These are phyloP conservation scores for Notospermus geniculatus DNA, from an alignment of 1,140 invertebrate species.

Conservation along the genomic window DNA sequence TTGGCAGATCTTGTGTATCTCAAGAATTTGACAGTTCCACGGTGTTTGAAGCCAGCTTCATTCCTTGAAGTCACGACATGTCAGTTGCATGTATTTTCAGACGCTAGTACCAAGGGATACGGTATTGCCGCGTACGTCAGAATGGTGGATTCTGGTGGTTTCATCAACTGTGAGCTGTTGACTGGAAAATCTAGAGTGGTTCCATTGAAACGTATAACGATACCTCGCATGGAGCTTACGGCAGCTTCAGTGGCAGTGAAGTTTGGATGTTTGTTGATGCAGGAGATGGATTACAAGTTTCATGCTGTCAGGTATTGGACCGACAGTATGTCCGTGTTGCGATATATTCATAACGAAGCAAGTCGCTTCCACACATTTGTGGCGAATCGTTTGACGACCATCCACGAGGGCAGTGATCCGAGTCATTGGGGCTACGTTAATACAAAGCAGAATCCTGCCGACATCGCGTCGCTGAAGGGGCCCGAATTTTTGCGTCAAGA, in stretches of 20 bases:
- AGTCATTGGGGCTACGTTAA: constrained; percentile 23
- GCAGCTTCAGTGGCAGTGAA: constrained; percentile 27
- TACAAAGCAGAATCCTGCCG: constrained; percentile 22
- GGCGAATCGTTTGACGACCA: constrained; percentile 21
- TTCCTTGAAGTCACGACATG: too few species aligned
- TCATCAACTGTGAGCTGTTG: constrained; percentile 22
- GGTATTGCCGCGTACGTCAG: too few species aligned
- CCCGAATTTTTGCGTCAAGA: constrained; percentile 26
- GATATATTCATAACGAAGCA: constrained; percentile 24
- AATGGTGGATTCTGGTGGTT: too few species aligned
- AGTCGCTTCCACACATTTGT: constrained; percentile 27
- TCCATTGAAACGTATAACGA: constrained; percentile 22
- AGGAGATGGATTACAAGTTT: constrained; percentile 12
- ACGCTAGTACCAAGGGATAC: too few species aligned
- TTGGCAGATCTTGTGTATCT: too few species aligned
- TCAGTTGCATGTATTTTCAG: too few species aligned
- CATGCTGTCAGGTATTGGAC: constrained; percentile 23
- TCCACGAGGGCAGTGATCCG: constrained; percentile 11
- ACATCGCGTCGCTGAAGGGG: constrained; percentile 24
- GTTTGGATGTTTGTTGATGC: constrained; percentile 14
- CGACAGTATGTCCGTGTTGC: constrained; percentile 14
- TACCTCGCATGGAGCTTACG: constrained; percentile 27
- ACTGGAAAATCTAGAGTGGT: constrained; percentile 27
- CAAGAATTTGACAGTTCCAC: too few species aligned
- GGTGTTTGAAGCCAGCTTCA: too few species aligned